Percentiles rank a stretch among this genome's conserved stretches.
Evolutionary conservation across 1,140 invertebrate genomes (phyloP).

Genomic region (Oryzaephilus surinamensis): DNA sequence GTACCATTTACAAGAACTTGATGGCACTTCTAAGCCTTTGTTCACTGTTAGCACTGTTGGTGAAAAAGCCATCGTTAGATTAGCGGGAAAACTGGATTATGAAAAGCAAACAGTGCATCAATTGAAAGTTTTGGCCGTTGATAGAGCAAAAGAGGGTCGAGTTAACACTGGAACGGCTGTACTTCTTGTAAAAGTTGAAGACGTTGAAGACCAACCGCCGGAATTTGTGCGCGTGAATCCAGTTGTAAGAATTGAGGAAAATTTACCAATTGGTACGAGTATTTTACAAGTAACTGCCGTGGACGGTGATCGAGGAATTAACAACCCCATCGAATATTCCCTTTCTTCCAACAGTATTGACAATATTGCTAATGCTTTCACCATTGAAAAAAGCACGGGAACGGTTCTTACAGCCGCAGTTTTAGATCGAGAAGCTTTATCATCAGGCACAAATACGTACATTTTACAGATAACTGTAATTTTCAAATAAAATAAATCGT

Average conservation of each 20-base stretch:
- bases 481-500: conserved; percentile 1
- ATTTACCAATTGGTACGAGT: conserved; percentile 65
- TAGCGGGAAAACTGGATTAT: conserved; percentile 71
- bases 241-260: conserved; percentile 77
- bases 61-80: conserved; percentile 74
- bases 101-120: conserved; percentile 83
- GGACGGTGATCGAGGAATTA: conserved; percentile 84
- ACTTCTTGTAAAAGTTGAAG: conserved; percentile 73
- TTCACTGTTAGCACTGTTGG: conserved; percentile 77
- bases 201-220: conserved; percentile 83
- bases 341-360: conserved; percentile 65
- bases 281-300: conserved; percentile 82
- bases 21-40: conserved; percentile 59
- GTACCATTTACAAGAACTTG: conserved; percentile 51
- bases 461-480: conserved; percentile 50
- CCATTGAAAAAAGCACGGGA: conserved; percentile 69
- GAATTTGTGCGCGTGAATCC: conserved; percentile 80
- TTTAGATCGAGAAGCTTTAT: conserved; percentile 74
- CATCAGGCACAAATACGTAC: conserved; percentile 72
- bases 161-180: conserved; percentile 80
- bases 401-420: conserved; percentile 63
- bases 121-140: conserved; percentile 70
- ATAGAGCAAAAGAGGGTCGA: conserved; percentile 68
- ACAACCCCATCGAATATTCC: conserved; percentile 76
- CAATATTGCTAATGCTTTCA: conserved; percentile 58